A percentile compares a stretch with the other conserved stretches of the same genome.
Evolutionary conservation across 2,113 vertebrate genomes (phyloP).

Genomic region (Oreochromis niloticus): DNA sequence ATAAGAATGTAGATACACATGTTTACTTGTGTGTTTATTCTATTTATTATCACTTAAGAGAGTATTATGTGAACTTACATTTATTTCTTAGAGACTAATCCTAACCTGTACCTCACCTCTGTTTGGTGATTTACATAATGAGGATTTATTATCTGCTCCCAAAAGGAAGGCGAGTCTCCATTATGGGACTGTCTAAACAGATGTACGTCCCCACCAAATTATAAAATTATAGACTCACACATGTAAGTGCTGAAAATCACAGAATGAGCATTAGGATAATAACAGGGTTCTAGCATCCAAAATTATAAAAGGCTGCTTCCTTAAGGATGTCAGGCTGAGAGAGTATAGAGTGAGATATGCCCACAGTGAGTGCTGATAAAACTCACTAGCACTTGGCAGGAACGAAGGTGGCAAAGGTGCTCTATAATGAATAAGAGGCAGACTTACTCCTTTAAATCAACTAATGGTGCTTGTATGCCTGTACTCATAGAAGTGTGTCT

Average conservation of each 20-base stretch:
- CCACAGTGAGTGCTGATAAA: constrained; percentile 36
- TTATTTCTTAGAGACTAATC: not conserved
- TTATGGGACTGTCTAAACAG: not conserved
- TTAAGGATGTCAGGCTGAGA: constrained; percentile 18
- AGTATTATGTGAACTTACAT: not conserved
- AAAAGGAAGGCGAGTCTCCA: not conserved
- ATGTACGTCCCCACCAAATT: not conserved
- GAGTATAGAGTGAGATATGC: constrained; percentile 29
- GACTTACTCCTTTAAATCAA: constrained; percentile 18
- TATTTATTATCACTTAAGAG: not conserved
- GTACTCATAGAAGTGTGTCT: not conserved
- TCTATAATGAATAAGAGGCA: constrained; percentile 22
- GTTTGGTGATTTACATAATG: not conserved
- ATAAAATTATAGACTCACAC: not conserved
- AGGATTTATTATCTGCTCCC: not conserved
- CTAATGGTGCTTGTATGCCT: not conserved
- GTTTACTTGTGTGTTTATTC: not conserved
- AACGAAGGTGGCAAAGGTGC: constrained; percentile 18
- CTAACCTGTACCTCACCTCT: not conserved
- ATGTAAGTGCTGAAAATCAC: not conserved
- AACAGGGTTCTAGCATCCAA: constrained; percentile 26
- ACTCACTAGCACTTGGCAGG: constrained; percentile 20
- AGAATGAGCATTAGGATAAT: constrained; percentile 43
- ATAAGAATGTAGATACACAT: not conserved
- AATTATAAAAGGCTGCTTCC: constrained; percentile 25